These are phyloP conservation scores for Erythrolamprus reginae DNA, from an alignment of 2,113 vertebrate species.

Conservation along the genomic window DNA sequence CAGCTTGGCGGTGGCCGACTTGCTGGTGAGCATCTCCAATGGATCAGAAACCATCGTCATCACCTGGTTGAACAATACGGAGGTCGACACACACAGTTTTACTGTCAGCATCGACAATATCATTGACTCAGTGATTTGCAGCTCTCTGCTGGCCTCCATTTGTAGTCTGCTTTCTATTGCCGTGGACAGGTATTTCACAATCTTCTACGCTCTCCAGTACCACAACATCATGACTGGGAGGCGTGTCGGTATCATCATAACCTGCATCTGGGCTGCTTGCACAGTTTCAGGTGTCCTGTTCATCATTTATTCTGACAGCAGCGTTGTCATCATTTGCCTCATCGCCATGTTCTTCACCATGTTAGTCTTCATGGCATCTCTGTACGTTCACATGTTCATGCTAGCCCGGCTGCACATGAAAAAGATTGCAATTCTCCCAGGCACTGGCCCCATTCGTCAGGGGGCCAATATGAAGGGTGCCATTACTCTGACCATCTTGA, in stretches of 20 bases:
- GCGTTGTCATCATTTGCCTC: slow-evolving; percentile 86
- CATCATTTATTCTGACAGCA: slow-evolving; percentile 90
- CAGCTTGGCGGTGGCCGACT: slow-evolving; percentile 90
- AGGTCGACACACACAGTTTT: slow-evolving; percentile 69
- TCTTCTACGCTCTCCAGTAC: slow-evolving; percentile 92
- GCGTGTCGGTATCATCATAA: slow-evolving; percentile 76
- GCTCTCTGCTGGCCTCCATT: slow-evolving; percentile 90
- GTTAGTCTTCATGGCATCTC: slow-evolving; percentile 91
- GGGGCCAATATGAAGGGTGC: slow-evolving; percentile 93
- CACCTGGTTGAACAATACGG: slow-evolving; percentile 79
- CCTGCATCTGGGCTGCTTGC: slow-evolving; percentile 85
- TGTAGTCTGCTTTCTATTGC: slow-evolving; percentile 93
- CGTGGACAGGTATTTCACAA: slow-evolving; percentile 92
- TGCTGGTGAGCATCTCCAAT: slow-evolving; percentile 92
- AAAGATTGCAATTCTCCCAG: slow-evolving; percentile 84
- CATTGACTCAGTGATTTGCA: slow-evolving; percentile 94
- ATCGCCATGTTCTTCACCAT: slow-evolving; percentile 93
- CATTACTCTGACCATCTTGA: slow-evolving; percentile 88
- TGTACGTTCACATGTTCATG: slow-evolving; percentile 96
- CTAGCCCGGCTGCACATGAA: slow-evolving; percentile 89
- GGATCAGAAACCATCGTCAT: slow-evolving; percentile 91
- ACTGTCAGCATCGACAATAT: slow-evolving; percentile 90
- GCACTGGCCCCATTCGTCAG: slow-evolving; percentile 78
- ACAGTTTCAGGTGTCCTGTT: slow-evolving; percentile 82
- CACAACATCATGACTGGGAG: slow-evolving; percentile 88